phyloP scores from a whole-genome alignment of 2,888 invertebrate species.

The Xiphydria camelus region DNA sequence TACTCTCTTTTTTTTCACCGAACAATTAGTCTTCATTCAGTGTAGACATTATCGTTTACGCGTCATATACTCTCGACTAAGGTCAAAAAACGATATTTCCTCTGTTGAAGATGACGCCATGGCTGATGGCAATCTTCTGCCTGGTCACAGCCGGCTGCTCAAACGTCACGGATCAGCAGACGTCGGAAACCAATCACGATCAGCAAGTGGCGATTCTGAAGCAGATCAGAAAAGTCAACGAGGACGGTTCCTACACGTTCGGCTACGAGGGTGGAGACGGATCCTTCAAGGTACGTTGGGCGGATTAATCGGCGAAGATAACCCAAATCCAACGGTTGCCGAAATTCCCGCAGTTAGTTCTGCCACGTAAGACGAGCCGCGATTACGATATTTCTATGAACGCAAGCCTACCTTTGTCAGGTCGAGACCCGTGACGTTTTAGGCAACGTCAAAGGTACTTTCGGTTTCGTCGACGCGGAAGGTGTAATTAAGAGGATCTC shows the following conservation, averaged over 20 bases:
- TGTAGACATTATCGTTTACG: too few species aligned
- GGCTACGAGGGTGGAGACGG: constrained; percentile 86
- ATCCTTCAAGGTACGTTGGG: constrained; percentile 68
- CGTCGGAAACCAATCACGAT: constrained; percentile 68
- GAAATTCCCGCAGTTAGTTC: background rate
- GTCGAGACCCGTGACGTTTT: constrained; percentile 79
- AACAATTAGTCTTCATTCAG: too few species aligned
- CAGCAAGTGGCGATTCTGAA: constrained; percentile 78
- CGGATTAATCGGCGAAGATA: background rate
- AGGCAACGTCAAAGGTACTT: constrained; percentile 82
- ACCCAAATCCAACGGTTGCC: background rate
- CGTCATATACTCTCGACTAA: too few species aligned
- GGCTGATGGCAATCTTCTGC: constrained; percentile 54
- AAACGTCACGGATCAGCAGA: constrained; percentile 54
- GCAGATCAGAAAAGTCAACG: constrained; percentile 78
- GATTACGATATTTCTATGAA: background rate
- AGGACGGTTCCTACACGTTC: constrained; percentile 82
- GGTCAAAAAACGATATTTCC: too few species aligned
- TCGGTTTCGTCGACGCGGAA: constrained; percentile 77
- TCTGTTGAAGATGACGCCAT: constrained; percentile 57
- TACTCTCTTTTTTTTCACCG: too few species aligned
- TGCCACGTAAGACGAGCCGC: background rate
- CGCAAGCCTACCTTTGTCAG: constrained; percentile 37
- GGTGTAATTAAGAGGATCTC: constrained; percentile 81
- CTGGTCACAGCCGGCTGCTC: constrained; percentile 52